Base-by-base conservation (phyloP, 1,140 invertebrate species). In the Homalodisca vitripennis region DNA sequence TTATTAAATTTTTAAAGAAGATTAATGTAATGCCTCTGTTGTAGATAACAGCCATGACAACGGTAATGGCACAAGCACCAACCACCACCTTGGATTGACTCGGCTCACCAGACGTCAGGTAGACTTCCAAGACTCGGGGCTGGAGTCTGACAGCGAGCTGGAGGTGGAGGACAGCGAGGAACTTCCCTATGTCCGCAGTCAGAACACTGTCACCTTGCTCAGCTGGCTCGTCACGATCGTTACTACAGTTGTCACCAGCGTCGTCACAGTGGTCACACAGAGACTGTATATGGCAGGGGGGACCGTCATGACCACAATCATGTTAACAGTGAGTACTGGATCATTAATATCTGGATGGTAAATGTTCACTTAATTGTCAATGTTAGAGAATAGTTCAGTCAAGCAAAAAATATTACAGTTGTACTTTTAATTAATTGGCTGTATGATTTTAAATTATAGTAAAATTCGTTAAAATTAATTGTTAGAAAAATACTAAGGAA, bases 81-180 rank as follows among this genome's bases (percentile, higher is more conserved):
- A 14, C 17, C 48, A 51, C 14, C n/a, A 20, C 14, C 6, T 20
- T 20, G 26, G 26, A 3, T 24, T 60, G 24, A 60, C 14, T 12
- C 55, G 14, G 26, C 55, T 24, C 3, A n/a, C 3, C 24, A 10
- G 3, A 26, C 22, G 24, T 13, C 12, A 6, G 29, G 55, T 53
- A 53, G 26, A 27, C 3, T 60, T 60, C 55, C 3, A 60, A 22
- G 55, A 60, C 55, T 60, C 55, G 14, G 55, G 55, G 26, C 55
- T 60, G 2, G 55, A 60, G 14, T 27, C 22, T 60, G 55, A 60
- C 55, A 27, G 24, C n/a, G 55, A 60, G 10, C 6, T 27, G 6
- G 55, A 60, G 55, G 24, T 12, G 12, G 26, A 13, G 26, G 2
- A 27, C 55, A 6, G 3, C 26, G 24, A 60, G 55, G 6, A 26